These are phyloP conservation scores for Oryzias woworae DNA, from an alignment of 2,113 vertebrate genomes.

Conservation along the genomic window DNA sequence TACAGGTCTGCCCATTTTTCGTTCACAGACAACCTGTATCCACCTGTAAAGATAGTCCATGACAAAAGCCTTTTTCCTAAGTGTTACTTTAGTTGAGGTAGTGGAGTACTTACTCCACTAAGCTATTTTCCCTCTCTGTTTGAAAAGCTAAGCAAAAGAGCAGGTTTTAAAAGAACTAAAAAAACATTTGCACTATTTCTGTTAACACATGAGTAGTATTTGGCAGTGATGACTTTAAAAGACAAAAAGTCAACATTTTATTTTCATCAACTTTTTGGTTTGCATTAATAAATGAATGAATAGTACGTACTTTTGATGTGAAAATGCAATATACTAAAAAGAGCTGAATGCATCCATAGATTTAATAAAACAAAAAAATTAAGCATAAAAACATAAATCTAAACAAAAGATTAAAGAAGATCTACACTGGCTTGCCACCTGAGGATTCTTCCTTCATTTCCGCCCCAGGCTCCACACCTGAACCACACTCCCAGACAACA, in stretches of 20 bases:
- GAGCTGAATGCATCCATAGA: background rate
- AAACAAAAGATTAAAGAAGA: background rate
- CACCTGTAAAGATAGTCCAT: too few relatives aligned
- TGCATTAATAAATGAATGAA: too few relatives aligned
- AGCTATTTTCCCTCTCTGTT: too few relatives aligned
- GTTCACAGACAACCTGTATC: too few relatives aligned
- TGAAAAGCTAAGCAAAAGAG: too few relatives aligned
- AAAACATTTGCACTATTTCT: too few relatives aligned
- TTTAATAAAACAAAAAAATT: background rate
- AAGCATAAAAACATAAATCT: background rate
- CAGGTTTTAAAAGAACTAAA: too few relatives aligned
- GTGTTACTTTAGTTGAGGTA: background rate
- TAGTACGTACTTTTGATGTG: background rate
- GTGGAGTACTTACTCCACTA: background rate
- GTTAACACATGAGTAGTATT: too few relatives aligned
- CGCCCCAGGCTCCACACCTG: slow-evolving; percentile 4
- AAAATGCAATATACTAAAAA: background rate
- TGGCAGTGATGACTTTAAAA: too few relatives aligned
- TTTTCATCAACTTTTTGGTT: too few relatives aligned
- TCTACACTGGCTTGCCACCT: background rate
- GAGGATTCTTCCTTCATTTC: slow-evolving; percentile 6
- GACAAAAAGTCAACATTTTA: too few relatives aligned
- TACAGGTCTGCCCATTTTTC: too few relatives aligned
- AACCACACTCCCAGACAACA: background rate
- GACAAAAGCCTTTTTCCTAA: background rate